phyloP scores from a whole-genome alignment of 2,797 vertebrate genomes.

The Menidia menidia region DNA sequence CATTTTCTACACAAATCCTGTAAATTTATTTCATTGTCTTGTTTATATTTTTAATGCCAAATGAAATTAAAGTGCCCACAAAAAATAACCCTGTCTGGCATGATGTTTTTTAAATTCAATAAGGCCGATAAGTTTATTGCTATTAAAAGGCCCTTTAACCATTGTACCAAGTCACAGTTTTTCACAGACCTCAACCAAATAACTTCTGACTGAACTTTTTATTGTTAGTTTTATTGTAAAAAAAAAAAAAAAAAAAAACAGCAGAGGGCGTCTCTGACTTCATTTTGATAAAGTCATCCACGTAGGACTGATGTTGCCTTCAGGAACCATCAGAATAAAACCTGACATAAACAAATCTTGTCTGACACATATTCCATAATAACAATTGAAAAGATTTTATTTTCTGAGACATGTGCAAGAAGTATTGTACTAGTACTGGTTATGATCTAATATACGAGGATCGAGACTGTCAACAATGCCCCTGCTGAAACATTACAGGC shows the following conservation, averaged over 20 bases:
- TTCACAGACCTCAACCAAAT: not conserved
- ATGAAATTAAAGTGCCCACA: conserved; percentile 90
- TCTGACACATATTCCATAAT: not conserved
- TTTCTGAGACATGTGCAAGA: no score
- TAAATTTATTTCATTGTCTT: conserved; percentile 66
- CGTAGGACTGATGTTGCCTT: conserved; percentile 10
- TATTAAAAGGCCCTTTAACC: not conserved
- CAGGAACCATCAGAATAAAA: not conserved
- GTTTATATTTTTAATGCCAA: conserved; percentile 87
- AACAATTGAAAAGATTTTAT: no score
- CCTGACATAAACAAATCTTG: not conserved
- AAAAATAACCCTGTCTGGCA: conserved; percentile 29
- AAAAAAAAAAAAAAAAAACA: no score
- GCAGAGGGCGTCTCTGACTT: conserved; percentile 41
- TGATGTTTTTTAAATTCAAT: not conserved
- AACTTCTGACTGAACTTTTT: not conserved
- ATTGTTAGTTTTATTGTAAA: no score
- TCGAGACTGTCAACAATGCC: no score
- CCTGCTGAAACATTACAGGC: no score
- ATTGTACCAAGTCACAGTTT: no score
- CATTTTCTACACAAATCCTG: conserved; percentile 66
- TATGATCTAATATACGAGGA: no score
- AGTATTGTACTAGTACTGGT: no score
- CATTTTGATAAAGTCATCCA: fast-evolving
- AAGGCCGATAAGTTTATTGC: not conserved